These are phyloP conservation scores for Amazonetta brasiliensis DNA, from an alignment of 2,797 vertebrate genomes.

Conservation along the genomic window DNA sequence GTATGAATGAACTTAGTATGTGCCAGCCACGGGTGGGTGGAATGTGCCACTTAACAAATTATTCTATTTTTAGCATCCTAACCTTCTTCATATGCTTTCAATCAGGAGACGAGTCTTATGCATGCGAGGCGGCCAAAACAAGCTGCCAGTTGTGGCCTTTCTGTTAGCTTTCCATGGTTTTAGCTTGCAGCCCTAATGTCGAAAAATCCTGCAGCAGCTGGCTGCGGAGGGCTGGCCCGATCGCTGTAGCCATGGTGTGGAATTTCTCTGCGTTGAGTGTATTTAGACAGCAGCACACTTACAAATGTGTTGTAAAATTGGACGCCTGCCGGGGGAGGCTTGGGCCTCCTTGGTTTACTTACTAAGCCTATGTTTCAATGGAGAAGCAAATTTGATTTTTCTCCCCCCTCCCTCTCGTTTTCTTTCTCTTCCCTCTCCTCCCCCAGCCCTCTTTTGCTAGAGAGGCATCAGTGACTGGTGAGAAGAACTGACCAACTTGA, in stretches of 20 bases:
- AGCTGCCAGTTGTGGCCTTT: slow-evolving; percentile 48
- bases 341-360: slow-evolving; percentile 65
- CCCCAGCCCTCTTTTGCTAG: slow-evolving; percentile 41
- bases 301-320: slow-evolving; percentile 68
- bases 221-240: slow-evolving; percentile 9
- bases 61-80: slow-evolving; percentile 58
- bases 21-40: slow-evolving; percentile 28
- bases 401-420: not conserved
- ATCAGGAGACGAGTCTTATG: slow-evolving; percentile 2
- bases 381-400: slow-evolving; percentile 69
- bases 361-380: slow-evolving; percentile 64
- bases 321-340: slow-evolving; percentile 58
- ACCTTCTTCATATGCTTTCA: slow-evolving; percentile 34
- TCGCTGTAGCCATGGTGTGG: slow-evolving; percentile 77
- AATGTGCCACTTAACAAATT: slow-evolving; percentile 62
- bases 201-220: slow-evolving; percentile 48
- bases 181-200: slow-evolving; percentile 44
- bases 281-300: slow-evolving; percentile 80
- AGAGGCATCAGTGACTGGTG: slow-evolving; percentile 69
- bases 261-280: slow-evolving; percentile 80
- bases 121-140: not conserved
- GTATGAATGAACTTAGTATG: slow-evolving; percentile 63
- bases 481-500: slow-evolving; percentile 76
- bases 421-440: slow-evolving; percentile 47
- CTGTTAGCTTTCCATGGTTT: slow-evolving; percentile 25